Percentiles rank a stretch among this genome's conserved stretches.
Conservation (phyloP, 1,140 invertebrate species). For the Drosophila punjabiensis region DNA sequence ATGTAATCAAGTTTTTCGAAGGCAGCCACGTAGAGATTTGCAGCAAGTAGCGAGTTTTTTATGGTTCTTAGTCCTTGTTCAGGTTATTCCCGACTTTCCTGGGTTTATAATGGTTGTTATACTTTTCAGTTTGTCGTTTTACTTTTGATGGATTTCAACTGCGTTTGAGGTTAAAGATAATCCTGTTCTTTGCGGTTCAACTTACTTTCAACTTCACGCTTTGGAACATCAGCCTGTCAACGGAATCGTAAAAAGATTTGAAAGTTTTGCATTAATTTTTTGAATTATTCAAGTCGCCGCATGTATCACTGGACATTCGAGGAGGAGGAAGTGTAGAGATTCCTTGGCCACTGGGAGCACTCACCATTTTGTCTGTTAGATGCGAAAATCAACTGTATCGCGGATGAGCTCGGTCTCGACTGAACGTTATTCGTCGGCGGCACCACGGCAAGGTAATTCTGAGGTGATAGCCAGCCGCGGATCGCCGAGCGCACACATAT, state of each 20-base stretch:
- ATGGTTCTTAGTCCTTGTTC: conserved; percentile 19
- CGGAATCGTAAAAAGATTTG: conserved; percentile 55
- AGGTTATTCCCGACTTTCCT: background rate
- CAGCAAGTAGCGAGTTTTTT: conserved; percentile 1
- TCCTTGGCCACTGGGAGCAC: conserved; percentile 49
- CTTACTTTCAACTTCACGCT: conserved; percentile 85
- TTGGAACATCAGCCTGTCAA: conserved; percentile 84
- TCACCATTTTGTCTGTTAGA: conserved; percentile 85
- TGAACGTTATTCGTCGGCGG: conserved; percentile 84
- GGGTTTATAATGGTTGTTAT: background rate
- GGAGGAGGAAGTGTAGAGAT: conserved; percentile 32
- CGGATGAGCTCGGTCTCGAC: conserved; percentile 85
- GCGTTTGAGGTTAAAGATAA: conserved; percentile 78
- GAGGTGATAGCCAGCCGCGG: conserved; percentile 73
- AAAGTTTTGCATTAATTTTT: conserved; percentile 40
- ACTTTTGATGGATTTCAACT: conserved; percentile 46
- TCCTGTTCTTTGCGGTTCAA: conserved; percentile 62
- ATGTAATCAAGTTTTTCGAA: conserved; percentile 66
- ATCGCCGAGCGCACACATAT: conserved; percentile 26
- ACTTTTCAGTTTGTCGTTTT: conserved; percentile 13
- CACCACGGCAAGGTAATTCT: conserved; percentile 84
- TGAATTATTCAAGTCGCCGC: conserved; percentile 2
- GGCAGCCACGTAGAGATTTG: background rate
- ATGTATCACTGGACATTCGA: conserved; percentile 27
- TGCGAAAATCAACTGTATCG: conserved; percentile 85